A percentile compares a stretch with the other conserved stretches of the same genome.
These are phyloP conservation scores for Chirona hameri DNA, from an alignment of 2,888 invertebrate species.

Conservation along the genomic window DNA sequence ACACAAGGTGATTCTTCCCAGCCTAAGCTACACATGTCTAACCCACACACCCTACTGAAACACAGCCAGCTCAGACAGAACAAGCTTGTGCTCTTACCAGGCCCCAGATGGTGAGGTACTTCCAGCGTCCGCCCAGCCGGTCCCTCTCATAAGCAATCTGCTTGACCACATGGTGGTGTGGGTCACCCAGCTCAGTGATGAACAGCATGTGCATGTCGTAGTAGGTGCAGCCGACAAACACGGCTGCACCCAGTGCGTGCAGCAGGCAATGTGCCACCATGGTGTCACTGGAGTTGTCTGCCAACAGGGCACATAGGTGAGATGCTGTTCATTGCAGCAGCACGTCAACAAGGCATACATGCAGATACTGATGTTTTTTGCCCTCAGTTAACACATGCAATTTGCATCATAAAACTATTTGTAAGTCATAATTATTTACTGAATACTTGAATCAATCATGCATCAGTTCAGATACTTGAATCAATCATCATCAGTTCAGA, in stretches of 20 bases:
- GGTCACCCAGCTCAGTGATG: not conserved
- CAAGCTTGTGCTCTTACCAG: not conserved
- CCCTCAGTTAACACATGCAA: no score
- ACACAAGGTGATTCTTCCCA: not conserved
- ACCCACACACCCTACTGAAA: not conserved
- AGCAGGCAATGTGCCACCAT: not conserved
- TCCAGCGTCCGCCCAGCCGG: not conserved
- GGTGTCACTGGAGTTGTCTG: no score
- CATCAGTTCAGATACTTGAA: no score
- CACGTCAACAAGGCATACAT: no score
- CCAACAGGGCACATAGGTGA: no score
- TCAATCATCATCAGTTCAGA: no score
- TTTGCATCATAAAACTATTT: no score
- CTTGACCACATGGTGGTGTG: not conserved
- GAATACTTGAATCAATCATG: no score
- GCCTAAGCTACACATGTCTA: not conserved
- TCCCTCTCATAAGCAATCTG: not conserved
- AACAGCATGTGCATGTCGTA: not conserved
- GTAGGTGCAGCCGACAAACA: not conserved
- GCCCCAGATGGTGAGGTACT: constrained; percentile 2
- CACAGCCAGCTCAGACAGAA: no score
- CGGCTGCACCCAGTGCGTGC: not conserved
- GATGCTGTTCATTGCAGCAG: no score
- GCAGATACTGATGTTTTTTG: no score
- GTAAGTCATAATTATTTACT: no score